Conservation (phyloP, 1,140 invertebrate genomes). For the Melipona quadrifasciata region DNA sequence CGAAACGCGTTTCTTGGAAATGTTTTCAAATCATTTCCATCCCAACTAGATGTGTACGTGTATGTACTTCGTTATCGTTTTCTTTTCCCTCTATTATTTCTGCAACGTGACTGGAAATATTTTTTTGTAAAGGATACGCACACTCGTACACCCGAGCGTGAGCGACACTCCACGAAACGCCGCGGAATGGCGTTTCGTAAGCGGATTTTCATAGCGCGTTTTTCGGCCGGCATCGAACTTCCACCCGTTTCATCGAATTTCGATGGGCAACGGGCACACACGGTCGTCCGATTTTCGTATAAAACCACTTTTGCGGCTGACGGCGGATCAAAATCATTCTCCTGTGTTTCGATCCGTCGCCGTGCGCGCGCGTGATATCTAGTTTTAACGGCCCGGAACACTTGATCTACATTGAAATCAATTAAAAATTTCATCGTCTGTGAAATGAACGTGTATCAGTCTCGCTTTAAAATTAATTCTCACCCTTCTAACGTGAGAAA, state of each 20-base stretch:
- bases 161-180: conserved; percentile 11
- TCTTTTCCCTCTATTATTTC: neutral
- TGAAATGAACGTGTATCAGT: no score
- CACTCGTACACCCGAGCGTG: neutral
- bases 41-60: neutral
- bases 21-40: neutral
- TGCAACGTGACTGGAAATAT: conserved; percentile 10
- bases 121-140: conserved; percentile 39
- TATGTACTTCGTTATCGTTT: conserved; percentile 55
- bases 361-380: neutral
- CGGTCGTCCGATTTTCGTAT: neutral
- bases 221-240: conserved; percentile 22
- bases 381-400: neutral
- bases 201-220: conserved; percentile 55
- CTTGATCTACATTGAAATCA: neutral
- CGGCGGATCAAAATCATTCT: conserved; percentile 16
- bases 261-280: conserved; percentile 28
- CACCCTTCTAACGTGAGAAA: no score
- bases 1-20: conserved; percentile 20
- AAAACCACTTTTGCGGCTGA: conserved; percentile 25
- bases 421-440: no score
- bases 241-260: conserved; percentile 52
- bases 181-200: conserved; percentile 41
- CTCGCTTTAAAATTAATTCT: neutral
- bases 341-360: neutral